phyloP scores from a whole-genome alignment of 2,113 vertebrate genomes.

The Microtus oregoni region DNA sequence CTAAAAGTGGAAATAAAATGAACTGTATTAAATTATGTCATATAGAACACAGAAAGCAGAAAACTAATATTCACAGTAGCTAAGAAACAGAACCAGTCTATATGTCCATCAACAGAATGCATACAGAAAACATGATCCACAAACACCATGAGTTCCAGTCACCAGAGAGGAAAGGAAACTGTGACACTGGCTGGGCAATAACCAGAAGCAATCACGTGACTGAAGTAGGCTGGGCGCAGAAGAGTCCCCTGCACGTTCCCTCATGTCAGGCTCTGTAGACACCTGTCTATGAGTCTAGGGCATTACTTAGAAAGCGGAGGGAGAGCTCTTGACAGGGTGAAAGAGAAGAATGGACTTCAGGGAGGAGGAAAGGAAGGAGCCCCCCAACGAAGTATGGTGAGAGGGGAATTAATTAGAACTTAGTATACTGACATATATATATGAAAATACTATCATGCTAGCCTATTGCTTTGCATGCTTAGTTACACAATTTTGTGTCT shows the following conservation, averaged over 20 bases:
- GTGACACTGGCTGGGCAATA: background rate
- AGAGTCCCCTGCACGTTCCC: background rate
- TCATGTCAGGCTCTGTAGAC: background rate
- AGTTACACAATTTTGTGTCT: background rate
- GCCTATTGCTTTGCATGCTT: background rate
- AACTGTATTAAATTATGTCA: slow-evolving; percentile 6
- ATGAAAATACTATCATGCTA: background rate
- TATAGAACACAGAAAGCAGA: slow-evolving; percentile 22
- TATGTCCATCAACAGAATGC: background rate
- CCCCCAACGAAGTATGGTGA: too few species aligned
- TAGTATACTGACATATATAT: too few species aligned
- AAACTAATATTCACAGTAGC: background rate
- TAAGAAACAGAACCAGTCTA: background rate
- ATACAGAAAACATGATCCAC: background rate
- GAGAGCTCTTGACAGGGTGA: background rate
- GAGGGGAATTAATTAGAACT: background rate
- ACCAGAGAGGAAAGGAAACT: background rate
- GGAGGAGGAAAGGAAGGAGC: background rate
- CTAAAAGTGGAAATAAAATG: slow-evolving; percentile 84
- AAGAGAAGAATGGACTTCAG: background rate
- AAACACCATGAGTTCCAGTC: background rate
- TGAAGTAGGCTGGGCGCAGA: background rate
- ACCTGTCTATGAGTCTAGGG: background rate
- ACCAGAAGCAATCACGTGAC: background rate
- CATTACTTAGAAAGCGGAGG: background rate